phyloP scores from a whole-genome alignment of 2,888 invertebrate genomes.

The Molorchus minor region DNA sequence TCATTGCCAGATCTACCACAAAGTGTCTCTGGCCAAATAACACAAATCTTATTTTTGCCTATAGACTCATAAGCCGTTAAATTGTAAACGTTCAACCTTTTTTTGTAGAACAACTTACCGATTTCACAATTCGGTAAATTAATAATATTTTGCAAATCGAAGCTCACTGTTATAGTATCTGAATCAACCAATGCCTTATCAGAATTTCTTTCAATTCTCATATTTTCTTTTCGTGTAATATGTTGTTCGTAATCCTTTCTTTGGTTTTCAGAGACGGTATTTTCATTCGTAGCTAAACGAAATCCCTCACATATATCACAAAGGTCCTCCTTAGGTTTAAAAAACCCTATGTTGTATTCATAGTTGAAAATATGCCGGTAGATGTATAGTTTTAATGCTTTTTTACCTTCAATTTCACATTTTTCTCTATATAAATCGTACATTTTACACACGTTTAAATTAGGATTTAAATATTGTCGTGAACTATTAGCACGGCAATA shows the following conservation, averaged over 20 bases:
- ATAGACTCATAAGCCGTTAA: background rate
- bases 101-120: too few species aligned
- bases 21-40: background rate
- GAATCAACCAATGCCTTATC: background rate
- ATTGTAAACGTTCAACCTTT: too few species aligned
- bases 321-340: background rate
- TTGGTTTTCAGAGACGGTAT: background rate
- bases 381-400: background rate
- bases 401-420: background rate
- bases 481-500: background rate
- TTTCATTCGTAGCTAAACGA: background rate
- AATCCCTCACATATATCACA: conserved; percentile 1
- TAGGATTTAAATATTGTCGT: background rate
- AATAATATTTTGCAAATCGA: conserved; percentile 3
- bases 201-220: background rate
- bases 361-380: conserved; percentile 2
- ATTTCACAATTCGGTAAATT: conserved; percentile 1
- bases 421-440: conserved; percentile 2
- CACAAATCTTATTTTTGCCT: background rate
- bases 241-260: background rate
- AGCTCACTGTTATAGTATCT: background rate
- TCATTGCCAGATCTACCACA: background rate
- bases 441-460: background rate
- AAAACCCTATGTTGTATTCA: conserved; percentile 1
- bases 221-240: background rate